These are phyloP conservation scores for Saccostrea glomerata DNA, from an alignment of 1,140 invertebrate genomes.

Conservation along the genomic window DNA sequence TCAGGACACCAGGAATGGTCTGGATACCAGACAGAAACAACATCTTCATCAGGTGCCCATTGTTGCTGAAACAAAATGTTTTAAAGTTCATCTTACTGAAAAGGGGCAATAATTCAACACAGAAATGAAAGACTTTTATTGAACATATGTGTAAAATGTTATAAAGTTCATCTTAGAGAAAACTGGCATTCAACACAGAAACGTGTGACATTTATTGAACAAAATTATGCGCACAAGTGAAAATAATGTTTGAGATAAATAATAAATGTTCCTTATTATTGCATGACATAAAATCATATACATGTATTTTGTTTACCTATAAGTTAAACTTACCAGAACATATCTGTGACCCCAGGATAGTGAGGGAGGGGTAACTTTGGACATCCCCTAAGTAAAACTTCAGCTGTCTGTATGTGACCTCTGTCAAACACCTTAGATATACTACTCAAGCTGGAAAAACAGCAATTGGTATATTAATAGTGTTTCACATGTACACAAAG, in stretches of 20 bases:
- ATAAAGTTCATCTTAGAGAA: too few relatives aligned
- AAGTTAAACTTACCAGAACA: conserved; percentile 58
- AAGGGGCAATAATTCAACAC: too few relatives aligned
- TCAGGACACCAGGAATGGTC: conserved; percentile 60
- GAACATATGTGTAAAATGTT: background rate
- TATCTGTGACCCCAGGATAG: conserved; percentile 55
- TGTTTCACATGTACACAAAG: background rate
- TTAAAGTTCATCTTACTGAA: too few relatives aligned
- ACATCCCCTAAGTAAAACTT: conserved; percentile 62
- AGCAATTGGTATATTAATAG: background rate
- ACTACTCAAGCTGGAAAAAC: conserved; percentile 54
- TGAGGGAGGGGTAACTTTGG: conserved; percentile 57
- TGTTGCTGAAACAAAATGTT: conserved; percentile 50
- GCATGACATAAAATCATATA: too few relatives aligned
- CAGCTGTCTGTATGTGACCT: conserved; percentile 52
- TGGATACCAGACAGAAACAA: conserved; percentile 63
- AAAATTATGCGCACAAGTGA: too few relatives aligned
- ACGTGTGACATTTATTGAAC: too few relatives aligned
- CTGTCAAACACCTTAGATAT: conserved; percentile 62
- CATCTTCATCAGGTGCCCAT: conserved; percentile 57
- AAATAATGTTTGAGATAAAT: too few relatives aligned
- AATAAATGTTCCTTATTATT: too few relatives aligned
- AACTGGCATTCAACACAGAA: too few relatives aligned
- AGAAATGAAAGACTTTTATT: too few relatives aligned
- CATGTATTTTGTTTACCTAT: too few relatives aligned